Evolutionary conservation across 2,797 vertebrate genomes (phyloP).

Genomic region (Sebastes glaucus): DNA sequence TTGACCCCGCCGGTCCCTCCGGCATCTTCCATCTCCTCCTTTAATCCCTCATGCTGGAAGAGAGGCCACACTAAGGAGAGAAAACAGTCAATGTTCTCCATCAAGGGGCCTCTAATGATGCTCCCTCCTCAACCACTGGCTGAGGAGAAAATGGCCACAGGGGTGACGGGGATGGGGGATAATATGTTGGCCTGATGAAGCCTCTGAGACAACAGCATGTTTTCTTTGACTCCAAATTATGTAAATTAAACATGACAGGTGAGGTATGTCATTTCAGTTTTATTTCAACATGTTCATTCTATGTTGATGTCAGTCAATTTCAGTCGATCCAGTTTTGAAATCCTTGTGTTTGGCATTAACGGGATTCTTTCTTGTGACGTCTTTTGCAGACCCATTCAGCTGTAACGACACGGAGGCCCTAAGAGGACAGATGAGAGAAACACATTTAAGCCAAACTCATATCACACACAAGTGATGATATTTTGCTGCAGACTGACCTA

Average conservation of each 20-base stretch:
- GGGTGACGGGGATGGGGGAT: constrained; percentile 14
- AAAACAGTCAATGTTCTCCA: constrained; percentile 43
- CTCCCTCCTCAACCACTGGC: constrained; percentile 36
- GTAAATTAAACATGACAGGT: constrained; percentile 29
- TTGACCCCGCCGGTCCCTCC: constrained; percentile 34
- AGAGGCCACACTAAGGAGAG: constrained; percentile 39
- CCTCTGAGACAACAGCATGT: constrained; percentile 4
- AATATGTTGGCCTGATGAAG: constrained; percentile 40
- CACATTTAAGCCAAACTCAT: neutral
- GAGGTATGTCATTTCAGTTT: constrained; percentile 9
- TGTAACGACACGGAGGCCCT: constrained; percentile 13
- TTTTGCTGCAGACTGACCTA: constrained; percentile 32
- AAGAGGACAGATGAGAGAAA: constrained; percentile 17
- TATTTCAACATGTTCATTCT: constrained; percentile 25
- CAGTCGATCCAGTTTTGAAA: neutral
- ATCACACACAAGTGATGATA: neutral
- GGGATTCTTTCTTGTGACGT: neutral
- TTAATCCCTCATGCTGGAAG: constrained; percentile 53
- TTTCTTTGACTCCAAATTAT: constrained; percentile 12
- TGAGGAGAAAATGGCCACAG: constrained; percentile 52
- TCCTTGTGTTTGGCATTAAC: neutral
- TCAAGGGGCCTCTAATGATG: constrained; percentile 68
- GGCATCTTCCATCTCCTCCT: constrained; percentile 31
- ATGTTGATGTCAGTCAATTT: neutral
- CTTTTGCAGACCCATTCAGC: neutral